Base-by-base conservation (phyloP, 2,888 invertebrate species). In the Eudasyphora cyanicolor region DNA sequence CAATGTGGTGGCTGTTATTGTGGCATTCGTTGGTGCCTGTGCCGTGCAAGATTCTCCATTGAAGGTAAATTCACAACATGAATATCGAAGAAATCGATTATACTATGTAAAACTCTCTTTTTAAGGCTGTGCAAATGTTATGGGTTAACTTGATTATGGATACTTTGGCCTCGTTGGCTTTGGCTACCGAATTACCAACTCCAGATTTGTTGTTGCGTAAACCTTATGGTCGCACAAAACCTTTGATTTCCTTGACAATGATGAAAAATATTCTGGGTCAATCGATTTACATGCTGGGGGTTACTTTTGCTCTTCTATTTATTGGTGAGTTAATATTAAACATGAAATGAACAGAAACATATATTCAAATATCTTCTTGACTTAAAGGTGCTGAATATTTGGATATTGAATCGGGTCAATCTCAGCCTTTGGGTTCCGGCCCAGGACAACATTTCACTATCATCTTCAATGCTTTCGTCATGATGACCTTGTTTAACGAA, bases 401-500 rank as follows among this genome's bases (percentile, higher is more conserved):
- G 89, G 97, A 98, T 94, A 98, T 99, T 93, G 98, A 98, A 87
- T 96, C 96, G 82, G 99, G 99, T 32, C 95, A 96, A 85, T 95
- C 94, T 64, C 95, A 96, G 86, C 94, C 94, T 80, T 93, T 96
- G 42, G 95, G 95, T 89, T 93, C 96, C 75, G 96, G 96, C 85
- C 98, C 99, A 82, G 95, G 97, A 54, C 96, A 98, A 93, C 99
- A 99, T 93, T 99, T 99, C 94, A 99, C 99, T 76, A 97, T 99
- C 91, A 99, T 99, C 92, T 99, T 99, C 94, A 99, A 99, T 94
- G 97, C 99, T 32, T 99, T 99, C 93, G 99, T 99, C 86, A 97
- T 99, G 98, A 99, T 99, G 99, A 99, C 99, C 14, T 94, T 99
- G 86, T 99, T 99, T 94, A 99, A 99, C 94, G 99, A 99, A 94